Evolutionary conservation across 2,888 invertebrate genomes (phyloP), one percentile per base, ranked within the genome.

Genomic region (Agrochola lychnidis): DNA sequence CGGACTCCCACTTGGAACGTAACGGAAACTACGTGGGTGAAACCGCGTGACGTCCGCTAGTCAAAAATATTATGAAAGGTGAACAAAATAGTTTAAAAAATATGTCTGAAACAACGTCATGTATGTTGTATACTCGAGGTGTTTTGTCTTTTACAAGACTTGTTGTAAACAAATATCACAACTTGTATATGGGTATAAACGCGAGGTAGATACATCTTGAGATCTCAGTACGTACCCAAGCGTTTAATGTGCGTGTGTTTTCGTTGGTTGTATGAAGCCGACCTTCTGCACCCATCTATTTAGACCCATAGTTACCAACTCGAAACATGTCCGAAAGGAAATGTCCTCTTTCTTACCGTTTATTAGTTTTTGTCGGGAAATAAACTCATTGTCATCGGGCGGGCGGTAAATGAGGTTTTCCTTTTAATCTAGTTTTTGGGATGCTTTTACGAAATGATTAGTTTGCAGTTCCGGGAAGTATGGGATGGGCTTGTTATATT

Each of bases 311-410:
- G 86, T 91, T 90, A 79, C 76, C 85, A 86, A 92, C 89, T 88
- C 91, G 81, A 85, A 87, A 87, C 93, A 91, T 92, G 92, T 91
- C 88, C 90, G 88, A 83, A 84, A 88, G 87, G 84, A 89, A 90
- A 90, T 89, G 89, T 89, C 87, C 85, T 88, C 90, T 89, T 88
- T 89, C 89, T 86, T 85, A 86, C 81, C 84, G 87, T 82, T 92
- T 92, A 92, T 92, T 92, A 92, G 90, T 92, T 92, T 91, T 89
- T 91, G 90, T 89, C 86, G 88, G 87, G 82, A 86, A 91, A 90
- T 90, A 90, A 87, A 87, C 87, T 90, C 90, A 90, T 90, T 90
- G 91, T 90, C 89, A 89, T 90, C 88, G 89, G 85, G 74, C 79
- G 73, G 73, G 67, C 82, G 81, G 84, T 78, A 88, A 88, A 89